Percentiles rank a stretch among this genome's conserved stretches.
These are phyloP conservation scores for Orestias chungarensis DNA, from an alignment of 2,797 vertebrate species.

Conservation along the genomic window DNA sequence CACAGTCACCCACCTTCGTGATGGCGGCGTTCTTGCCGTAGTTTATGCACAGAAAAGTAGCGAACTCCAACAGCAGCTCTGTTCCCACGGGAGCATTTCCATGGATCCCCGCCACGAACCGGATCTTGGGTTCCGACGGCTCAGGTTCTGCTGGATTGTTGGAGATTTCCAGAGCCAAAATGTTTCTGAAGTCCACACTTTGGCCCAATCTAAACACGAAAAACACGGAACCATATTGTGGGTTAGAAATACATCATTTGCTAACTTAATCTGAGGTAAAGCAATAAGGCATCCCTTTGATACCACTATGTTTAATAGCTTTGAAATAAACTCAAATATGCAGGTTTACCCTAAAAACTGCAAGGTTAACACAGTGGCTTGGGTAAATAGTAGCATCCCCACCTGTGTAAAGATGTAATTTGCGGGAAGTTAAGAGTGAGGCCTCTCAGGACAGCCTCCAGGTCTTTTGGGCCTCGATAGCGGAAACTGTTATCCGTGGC, in stretches of 20 bases:
- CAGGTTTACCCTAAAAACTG: neutral
- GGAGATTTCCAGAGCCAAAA: conserved; percentile 96
- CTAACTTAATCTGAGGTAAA: neutral
- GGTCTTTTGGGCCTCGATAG: conserved; percentile 87
- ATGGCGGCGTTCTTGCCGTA: conserved; percentile 92
- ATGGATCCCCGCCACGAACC: conserved; percentile 93
- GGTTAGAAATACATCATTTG: neutral
- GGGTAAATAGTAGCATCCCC: neutral
- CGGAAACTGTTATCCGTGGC: conserved; percentile 84
- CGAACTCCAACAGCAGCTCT: conserved; percentile 93
- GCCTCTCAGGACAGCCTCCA: conserved; percentile 85
- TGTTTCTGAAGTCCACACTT: conserved; percentile 88
- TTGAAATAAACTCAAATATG: neutral
- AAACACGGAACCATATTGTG: conserved; percentile 4
- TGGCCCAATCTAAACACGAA: conserved; percentile 86
- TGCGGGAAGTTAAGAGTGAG: conserved; percentile 92
- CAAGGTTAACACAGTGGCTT: neutral
- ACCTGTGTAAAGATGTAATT: conserved; percentile 87
- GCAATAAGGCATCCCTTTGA: neutral
- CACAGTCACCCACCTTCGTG: conserved; percentile 84
- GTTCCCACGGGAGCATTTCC: conserved; percentile 95
- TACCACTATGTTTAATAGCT: neutral
- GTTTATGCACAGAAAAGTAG: conserved; percentile 92
- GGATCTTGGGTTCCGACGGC: conserved; percentile 92
- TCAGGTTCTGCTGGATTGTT: conserved; percentile 88